These are phyloP conservation scores for Mastomys coucha DNA, from an alignment of 2,113 vertebrate genomes.

Conservation along the genomic window DNA sequence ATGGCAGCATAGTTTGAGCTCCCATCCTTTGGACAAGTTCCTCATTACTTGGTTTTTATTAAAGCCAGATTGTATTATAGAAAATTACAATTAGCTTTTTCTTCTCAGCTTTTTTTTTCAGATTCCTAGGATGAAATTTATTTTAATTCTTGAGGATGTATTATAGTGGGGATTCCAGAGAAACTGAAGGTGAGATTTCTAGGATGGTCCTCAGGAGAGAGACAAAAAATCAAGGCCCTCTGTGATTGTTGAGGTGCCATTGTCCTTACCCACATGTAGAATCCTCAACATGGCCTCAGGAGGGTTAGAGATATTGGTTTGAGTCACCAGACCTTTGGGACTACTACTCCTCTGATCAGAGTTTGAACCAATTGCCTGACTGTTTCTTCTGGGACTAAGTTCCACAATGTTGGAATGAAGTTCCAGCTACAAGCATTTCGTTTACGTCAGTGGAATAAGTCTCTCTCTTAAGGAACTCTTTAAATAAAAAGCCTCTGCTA, in stretches of 20 bases:
- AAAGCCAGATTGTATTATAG: background rate
- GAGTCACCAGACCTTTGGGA: background rate
- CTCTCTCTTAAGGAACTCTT: background rate
- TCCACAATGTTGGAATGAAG: background rate
- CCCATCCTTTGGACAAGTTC: background rate
- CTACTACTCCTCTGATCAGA: background rate
- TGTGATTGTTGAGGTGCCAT: background rate
- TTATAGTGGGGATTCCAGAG: background rate
- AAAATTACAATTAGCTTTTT: background rate
- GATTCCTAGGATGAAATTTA: background rate
- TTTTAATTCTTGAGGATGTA: background rate
- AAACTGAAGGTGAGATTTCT: background rate
- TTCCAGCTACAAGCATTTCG: background rate
- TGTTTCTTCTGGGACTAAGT: background rate
- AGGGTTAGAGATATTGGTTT: background rate
- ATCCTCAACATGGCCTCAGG: background rate
- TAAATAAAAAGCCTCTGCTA: background rate
- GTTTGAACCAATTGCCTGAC: background rate
- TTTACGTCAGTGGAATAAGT: background rate
- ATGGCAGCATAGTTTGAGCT: background rate
- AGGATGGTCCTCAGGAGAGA: background rate
- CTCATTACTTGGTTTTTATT: background rate
- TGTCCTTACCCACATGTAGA: background rate
- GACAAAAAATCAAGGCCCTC: background rate
- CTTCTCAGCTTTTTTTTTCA: background rate